A percentile compares a stretch with the other conserved stretches of the same genome.
phyloP scores from a whole-genome alignment of 2,797 vertebrate genomes.

The Microcaecilia unicolor region DNA sequence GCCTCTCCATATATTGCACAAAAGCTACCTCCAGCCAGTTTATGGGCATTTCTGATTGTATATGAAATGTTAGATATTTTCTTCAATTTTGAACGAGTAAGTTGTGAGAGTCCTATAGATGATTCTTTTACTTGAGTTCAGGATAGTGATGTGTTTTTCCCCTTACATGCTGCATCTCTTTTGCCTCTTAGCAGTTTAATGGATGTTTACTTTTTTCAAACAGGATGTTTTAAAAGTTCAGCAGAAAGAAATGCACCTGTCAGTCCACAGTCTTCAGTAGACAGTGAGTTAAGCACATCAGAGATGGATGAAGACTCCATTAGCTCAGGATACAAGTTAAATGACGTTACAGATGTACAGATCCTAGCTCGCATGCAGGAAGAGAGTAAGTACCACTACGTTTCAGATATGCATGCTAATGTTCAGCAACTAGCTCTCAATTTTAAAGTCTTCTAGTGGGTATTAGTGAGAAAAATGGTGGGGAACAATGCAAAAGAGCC shows the following conservation, averaged over 20 bases:
- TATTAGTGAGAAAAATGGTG: no score
- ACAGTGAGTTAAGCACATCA: constrained; percentile 95
- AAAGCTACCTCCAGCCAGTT: no score
- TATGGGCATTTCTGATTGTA: no score
- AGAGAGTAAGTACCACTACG: constrained; percentile 93
- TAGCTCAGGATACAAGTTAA: constrained; percentile 94
- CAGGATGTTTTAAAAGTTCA: constrained; percentile 71
- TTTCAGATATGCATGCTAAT: no score
- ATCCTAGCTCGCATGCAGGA: constrained; percentile 98
- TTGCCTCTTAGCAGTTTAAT: constrained; percentile 2
- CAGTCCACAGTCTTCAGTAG: constrained; percentile 92
- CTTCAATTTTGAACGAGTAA: no score
- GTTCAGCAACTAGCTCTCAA: no score
- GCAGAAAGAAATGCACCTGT: constrained; percentile 82
- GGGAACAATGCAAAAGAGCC: no score
- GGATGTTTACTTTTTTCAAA: neutral
- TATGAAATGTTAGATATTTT: no score
- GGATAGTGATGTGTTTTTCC: no score
- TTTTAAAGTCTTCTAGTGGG: no score
- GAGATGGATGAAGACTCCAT: constrained; percentile 98
- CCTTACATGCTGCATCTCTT: constrained; percentile 4
- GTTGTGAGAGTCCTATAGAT: no score
- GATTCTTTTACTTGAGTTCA: neutral
- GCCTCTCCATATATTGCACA: no score
- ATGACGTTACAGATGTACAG: constrained; percentile 95